Percentiles rank a stretch among this genome's conserved stretches.
phyloP scores from a whole-genome alignment of 2,797 vertebrate species.

The Acanthis flammea region DNA sequence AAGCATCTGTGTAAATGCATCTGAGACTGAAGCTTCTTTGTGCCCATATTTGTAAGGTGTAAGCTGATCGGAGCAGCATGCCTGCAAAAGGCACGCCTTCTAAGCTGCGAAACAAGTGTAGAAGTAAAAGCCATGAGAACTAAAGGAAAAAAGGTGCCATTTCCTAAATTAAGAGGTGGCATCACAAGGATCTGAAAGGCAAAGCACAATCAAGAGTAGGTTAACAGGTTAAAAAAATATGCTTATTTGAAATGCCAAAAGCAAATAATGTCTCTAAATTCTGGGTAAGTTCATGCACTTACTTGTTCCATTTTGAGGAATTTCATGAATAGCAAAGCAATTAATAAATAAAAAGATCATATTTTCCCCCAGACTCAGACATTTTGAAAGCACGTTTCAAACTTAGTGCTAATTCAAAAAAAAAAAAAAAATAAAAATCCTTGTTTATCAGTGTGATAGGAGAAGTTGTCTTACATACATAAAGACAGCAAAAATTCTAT shows the following conservation, averaged over 20 bases:
- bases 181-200: not conserved
- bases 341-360: not conserved
- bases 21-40: not conserved
- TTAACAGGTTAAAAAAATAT: not conserved
- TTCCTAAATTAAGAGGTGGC: not conserved
- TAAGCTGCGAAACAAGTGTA: not conserved
- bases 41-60: not conserved
- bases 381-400: not conserved
- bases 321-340: not conserved
- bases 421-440: not conserved
- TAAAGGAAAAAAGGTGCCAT: not conserved
- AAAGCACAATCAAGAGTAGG: not conserved
- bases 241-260: not conserved
- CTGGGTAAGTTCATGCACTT: not conserved
- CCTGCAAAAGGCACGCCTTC: not conserved
- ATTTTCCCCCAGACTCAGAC: not conserved
- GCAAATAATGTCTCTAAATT: not conserved
- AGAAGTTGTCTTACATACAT: not conserved
- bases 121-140: not conserved
- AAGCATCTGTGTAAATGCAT: not conserved
- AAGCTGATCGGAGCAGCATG: not conserved
- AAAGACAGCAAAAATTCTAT: not conserved
- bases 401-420: not conserved
- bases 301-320: not conserved
- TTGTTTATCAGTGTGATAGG: not conserved